Evolutionary conservation across 2,113 vertebrate genomes (phyloP), one percentile per base, ranked within the genome.

Genomic region (Phaethon lepturus): DNA sequence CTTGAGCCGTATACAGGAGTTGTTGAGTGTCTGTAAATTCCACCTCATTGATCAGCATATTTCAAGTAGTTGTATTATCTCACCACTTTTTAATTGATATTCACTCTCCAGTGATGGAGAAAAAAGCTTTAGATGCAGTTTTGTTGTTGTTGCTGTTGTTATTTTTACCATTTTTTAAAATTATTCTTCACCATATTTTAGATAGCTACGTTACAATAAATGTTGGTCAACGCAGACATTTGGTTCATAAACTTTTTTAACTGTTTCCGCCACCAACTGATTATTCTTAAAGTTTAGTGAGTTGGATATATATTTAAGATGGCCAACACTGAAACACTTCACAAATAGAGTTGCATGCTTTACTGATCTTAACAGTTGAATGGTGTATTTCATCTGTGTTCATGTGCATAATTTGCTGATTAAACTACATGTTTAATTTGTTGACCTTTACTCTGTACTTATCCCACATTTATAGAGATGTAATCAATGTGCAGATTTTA

Each of bases 391-490:
- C 64, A 95, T 96, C 97, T 97, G 58, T 93, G 67, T 78, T 97
- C 64, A 97, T 98, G 98, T 98, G 64, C 93, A 96, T 98, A 98
- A 98, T 98, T 98, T 98, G 60, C 76, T 97, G 82, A 97, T 98
- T 97, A 98, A 98, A 95, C 63, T 77, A 91, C 67, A 92, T 74
- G 64, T 95, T 97, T 98, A 97, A 96, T 98, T 96, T 95, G 86
- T 96, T 98, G 96, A 97, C 96, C 95, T 98, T 98, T 98, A 96
- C 71, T 97, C 93, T 91, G 47, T 75, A 92, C 45, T 97, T 97
- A 95, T 94, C 66, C 56, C 67, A 86, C 79, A 88, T 96, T 93
- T 94, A 85, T 78, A 94, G 79, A 78, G 58, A 80, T 95, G 44
- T 97, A 97, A 97, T 97, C 96, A 97, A 94, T 86, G 52, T 87